Evolutionary conservation across 2,797 vertebrate species (phyloP), one percentile per base, ranked within the genome.

Genomic region (Argentina silus): DNA sequence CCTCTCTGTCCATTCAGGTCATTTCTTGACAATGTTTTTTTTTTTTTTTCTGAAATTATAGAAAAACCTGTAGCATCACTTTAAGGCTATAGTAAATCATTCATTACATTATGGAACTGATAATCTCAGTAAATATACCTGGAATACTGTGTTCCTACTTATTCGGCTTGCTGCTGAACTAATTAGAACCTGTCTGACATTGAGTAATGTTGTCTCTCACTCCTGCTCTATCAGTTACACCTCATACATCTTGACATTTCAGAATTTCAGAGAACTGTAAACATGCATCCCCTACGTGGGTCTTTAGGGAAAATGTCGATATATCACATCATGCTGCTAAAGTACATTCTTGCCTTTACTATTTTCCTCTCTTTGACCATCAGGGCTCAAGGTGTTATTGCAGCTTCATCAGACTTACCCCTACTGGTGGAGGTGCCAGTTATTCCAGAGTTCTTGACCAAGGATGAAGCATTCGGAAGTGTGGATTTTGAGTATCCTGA

Each of bases 401-500:
- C 76, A 62, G 76, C 71, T 3, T 69, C 72, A 59, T 71, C 67
- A 21, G 82, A 75, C 21, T 17, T 45, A 1, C 36, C 75, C 23
- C 69, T 19, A 6, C n/a, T 60, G 3, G 65, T 53, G 57, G 77
- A 83, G 0, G 2, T 68, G 14, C 51, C 76, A 1, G 47, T 70
- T 66, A 64, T 82, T 36, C 27, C 27, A 36, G 27, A 36, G 27
- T 36, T 36, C 27, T 36, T 4, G 27, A 36, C 27, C 27, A 36
- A 36, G 1, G 81, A 87, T 27, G 66, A 73, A 14, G 47, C 6
- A 42, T 88, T 86, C 65, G 75, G 78, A 47, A 84, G 69, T 3
- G 8, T 90, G 14, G 87, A 91, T 69, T 91, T 88, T 43, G 78
- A 88, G 17, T 92, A 92, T 67, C 85, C 88, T 47, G 88, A 88